phyloP scores from a whole-genome alignment of 2,888 invertebrate species.

The Caenorhabditis plicata region DNA sequence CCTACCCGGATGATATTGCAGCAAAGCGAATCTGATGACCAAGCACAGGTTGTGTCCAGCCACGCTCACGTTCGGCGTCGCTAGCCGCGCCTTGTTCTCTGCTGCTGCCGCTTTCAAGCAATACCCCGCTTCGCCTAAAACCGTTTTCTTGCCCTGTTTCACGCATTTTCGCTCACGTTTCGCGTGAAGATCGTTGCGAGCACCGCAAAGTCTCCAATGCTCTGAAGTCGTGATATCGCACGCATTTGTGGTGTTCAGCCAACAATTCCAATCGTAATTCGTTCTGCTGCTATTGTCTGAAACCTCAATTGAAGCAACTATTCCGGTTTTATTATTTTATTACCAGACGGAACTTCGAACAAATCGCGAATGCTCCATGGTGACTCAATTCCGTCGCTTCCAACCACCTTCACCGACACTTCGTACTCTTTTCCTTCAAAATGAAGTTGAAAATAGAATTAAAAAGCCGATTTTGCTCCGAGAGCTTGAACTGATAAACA shows the following conservation, averaged over 20 bases:
- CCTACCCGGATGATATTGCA: slow-evolving; percentile 26
- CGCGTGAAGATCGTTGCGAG: slow-evolving; percentile 18
- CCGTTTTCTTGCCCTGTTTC: too few species aligned
- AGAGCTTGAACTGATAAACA: too few species aligned
- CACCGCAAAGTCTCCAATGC: slow-evolving; percentile 26
- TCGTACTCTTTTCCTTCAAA: slow-evolving; percentile 46
- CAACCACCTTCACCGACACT: slow-evolving; percentile 52
- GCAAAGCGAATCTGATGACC: slow-evolving; percentile 18
- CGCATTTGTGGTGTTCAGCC: slow-evolving; percentile 28
- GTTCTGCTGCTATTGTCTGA: not conserved
- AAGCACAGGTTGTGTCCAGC: slow-evolving; percentile 24
- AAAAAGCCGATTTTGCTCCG: too few species aligned
- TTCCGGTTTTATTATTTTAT: not conserved
- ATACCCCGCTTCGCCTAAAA: slow-evolving; percentile 19
- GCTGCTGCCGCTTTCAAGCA: slow-evolving; percentile 24
- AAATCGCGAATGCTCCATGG: slow-evolving; percentile 58
- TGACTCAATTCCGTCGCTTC: slow-evolving; percentile 54
- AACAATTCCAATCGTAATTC: slow-evolving; percentile 22
- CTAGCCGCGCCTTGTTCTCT: slow-evolving; percentile 18
- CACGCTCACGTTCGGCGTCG: slow-evolving; percentile 15
- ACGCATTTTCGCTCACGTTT: too few species aligned
- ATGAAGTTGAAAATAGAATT: not conserved
- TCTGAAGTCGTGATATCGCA: slow-evolving; percentile 13
- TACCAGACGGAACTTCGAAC: slow-evolving; percentile 42
- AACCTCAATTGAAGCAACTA: not conserved